A percentile compares a stretch with the other conserved stretches of the same genome.
Conservation (phyloP, 2,113 vertebrate species). For the Callocephalon fimbriatum region DNA sequence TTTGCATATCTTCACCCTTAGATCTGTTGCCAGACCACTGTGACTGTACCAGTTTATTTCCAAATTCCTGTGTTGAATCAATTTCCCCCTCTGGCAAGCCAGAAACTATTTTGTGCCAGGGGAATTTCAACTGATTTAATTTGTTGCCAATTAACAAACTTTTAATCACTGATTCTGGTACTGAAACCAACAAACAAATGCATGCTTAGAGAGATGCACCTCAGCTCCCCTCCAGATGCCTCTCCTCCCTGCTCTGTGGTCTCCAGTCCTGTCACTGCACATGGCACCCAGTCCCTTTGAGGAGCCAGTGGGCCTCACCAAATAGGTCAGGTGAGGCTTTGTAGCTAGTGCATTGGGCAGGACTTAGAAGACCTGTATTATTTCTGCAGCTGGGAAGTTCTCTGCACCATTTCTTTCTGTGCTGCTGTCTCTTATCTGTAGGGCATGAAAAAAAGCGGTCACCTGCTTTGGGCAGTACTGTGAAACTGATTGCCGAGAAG, state of each 20-base stretch:
- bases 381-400: background rate
- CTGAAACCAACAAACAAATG: background rate
- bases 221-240: background rate
- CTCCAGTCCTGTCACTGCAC: background rate
- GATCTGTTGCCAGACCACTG: slow-evolving; percentile 51
- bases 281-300: background rate
- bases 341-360: background rate
- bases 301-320: background rate
- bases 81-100: background rate
- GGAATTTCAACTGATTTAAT: background rate
- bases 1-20: slow-evolving; percentile 37
- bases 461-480: background rate
- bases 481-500: background rate
- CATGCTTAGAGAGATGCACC: background rate
- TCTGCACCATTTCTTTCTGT: background rate
- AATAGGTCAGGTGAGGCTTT: background rate
- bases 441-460: background rate
- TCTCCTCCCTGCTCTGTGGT: background rate
- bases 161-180: background rate
- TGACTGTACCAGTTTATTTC: slow-evolving; percentile 30
- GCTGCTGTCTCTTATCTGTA: background rate
- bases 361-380: background rate
- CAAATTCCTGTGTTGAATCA: slow-evolving; percentile 48
- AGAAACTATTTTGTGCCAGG: background rate
- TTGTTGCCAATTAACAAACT: slow-evolving; percentile 14